Conservation (phyloP, 2,888 invertebrate genomes). For the Oscheius myriophilus region DNA sequence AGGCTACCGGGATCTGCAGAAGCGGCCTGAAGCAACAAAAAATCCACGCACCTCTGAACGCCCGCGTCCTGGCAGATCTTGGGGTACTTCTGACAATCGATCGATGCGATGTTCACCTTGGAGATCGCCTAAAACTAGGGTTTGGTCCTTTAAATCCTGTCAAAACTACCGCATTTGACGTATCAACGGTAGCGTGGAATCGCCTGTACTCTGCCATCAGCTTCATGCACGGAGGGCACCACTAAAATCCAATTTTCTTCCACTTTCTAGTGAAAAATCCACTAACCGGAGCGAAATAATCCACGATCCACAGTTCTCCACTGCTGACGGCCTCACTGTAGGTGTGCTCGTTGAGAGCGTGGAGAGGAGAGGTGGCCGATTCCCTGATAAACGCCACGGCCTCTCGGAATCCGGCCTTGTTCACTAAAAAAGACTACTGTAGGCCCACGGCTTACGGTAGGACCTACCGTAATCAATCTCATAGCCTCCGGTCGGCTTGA, state of each 20-base stretch:
- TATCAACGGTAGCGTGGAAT: conserved; percentile 75
- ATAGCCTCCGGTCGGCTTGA: conserved; percentile 82
- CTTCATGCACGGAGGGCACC: conserved; percentile 82
- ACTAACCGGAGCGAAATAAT: conserved; percentile 80
- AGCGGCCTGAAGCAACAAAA: background rate
- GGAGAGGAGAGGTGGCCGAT: conserved; percentile 74
- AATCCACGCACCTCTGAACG: conserved; percentile 48
- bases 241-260: conserved; percentile 70
- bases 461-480: conserved; percentile 79
- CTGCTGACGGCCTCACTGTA: conserved; percentile 63
- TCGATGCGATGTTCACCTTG: conserved; percentile 53
- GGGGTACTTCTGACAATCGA: conserved; percentile 63
- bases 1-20: background rate
- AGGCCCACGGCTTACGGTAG: background rate
- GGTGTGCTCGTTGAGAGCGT: conserved; percentile 72
- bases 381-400: conserved; percentile 78
- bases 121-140: conserved; percentile 15
- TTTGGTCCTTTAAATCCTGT: background rate
- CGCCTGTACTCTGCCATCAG: conserved; percentile 79
- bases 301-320: conserved; percentile 77
- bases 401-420: conserved; percentile 71
- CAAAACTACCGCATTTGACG: conserved; percentile 31
- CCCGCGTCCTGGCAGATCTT: conserved; percentile 58
- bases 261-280: background rate
- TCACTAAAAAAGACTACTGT: conserved; percentile 63